Evolutionary conservation across 2,113 vertebrate genomes (phyloP).

Genomic region (Marmota flaviventris): DNA sequence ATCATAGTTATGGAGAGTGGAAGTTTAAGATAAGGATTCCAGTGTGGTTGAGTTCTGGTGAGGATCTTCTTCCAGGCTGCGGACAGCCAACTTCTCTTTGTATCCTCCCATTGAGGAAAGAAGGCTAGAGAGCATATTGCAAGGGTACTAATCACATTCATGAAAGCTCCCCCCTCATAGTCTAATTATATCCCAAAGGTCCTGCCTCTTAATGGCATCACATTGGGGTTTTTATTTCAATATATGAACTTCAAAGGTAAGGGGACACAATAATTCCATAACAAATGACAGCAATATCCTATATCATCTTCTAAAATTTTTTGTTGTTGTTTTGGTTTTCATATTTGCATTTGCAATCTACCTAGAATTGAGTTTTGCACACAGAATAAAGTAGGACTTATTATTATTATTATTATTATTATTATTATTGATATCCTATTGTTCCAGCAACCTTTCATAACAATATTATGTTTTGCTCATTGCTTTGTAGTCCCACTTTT

Average conservation of each 20-base stretch:
- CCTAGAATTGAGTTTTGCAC: slow-evolving; percentile 9
- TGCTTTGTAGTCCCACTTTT: background rate
- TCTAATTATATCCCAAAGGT: background rate
- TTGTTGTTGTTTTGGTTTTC: background rate
- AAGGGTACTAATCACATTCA: too few relatives aligned
- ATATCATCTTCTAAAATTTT: background rate
- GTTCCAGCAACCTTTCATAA: background rate
- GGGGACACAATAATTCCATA: background rate
- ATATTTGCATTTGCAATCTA: slow-evolving; percentile 1
- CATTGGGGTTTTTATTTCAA: background rate
- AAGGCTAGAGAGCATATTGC: background rate
- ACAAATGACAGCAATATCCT: background rate
- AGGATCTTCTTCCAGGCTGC: background rate
- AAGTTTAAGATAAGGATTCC: background rate
- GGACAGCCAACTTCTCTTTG: background rate
- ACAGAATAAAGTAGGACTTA: background rate
- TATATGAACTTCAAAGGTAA: background rate
- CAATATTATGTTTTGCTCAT: background rate
- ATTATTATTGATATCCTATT: background rate
- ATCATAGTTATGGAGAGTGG: background rate
- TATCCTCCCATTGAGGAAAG: background rate
- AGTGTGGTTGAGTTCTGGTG: background rate
- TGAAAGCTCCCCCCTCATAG: background rate
- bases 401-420: background rate
- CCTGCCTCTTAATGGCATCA: background rate